These are phyloP conservation scores for Sinocyclocheilus grahami DNA, from an alignment of 2,113 vertebrate species.

Conservation along the genomic window DNA sequence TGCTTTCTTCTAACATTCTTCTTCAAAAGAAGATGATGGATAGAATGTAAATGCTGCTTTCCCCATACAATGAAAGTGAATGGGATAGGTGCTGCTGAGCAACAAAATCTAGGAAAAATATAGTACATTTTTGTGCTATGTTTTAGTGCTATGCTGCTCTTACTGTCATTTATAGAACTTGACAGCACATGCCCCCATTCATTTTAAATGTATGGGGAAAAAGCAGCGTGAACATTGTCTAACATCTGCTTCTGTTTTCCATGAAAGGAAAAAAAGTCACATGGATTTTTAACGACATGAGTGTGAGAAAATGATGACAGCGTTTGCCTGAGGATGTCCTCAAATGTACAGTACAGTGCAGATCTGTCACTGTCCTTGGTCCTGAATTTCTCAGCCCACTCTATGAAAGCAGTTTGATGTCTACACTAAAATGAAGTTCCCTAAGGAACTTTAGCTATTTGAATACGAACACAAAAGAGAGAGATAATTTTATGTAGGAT, in stretches of 20 bases:
- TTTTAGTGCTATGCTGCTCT: too few relatives aligned
- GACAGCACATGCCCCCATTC: not conserved
- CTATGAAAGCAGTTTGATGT: not conserved
- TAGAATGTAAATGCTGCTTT: too few relatives aligned
- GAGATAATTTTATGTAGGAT: not conserved
- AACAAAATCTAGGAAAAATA: too few relatives aligned
- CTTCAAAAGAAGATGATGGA: too few relatives aligned
- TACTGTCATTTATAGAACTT: not conserved
- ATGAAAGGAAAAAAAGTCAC: not conserved
- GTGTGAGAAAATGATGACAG: not conserved
- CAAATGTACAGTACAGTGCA: not conserved
- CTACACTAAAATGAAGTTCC: not conserved
- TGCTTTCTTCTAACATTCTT: too few relatives aligned
- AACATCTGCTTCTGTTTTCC: conserved; percentile 1
- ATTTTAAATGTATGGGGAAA: not conserved
- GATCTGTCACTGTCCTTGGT: conserved; percentile 31
- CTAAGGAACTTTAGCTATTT: not conserved
- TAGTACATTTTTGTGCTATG: too few relatives aligned
- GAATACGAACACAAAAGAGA: not conserved
- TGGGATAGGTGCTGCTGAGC: not conserved
- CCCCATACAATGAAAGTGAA: not conserved
- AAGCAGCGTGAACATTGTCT: not conserved
- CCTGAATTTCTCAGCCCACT: conserved; percentile 15
- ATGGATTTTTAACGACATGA: not conserved
- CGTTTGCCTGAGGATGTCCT: not conserved